Percentiles rank a stretch among this genome's conserved stretches.
Conservation (phyloP, 2,113 vertebrate species). For the Tricholaema leucomelas region DNA sequence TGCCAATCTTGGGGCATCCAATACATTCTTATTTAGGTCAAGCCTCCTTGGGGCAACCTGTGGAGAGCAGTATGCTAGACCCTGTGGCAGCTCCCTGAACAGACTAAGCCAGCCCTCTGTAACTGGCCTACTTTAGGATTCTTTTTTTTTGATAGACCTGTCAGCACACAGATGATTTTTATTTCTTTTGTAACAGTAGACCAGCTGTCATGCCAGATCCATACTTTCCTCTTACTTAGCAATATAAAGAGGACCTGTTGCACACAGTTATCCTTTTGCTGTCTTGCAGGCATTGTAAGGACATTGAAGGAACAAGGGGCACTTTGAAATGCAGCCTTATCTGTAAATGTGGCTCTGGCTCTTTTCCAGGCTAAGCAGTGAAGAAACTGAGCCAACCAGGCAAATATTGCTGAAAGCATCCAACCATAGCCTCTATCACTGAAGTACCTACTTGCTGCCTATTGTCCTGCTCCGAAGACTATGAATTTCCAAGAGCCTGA, state of each 20-base stretch:
- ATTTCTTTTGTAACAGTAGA: not conserved
- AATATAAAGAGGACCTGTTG: not conserved
- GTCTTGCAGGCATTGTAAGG: not conserved
- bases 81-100: not conserved
- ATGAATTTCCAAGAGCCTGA: not conserved
- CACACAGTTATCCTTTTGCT: not conserved
- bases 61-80: not conserved
- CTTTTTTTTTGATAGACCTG: not conserved
- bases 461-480: not conserved
- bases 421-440: not conserved
- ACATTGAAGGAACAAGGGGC: not conserved
- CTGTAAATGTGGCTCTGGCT: not conserved
- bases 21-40: not conserved
- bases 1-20: not conserved
- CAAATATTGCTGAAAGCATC: not conserved
- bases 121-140: not conserved
- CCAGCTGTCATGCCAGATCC: not conserved
- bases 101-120: not conserved
- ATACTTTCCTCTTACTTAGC: not conserved
- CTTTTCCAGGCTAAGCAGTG: not conserved
- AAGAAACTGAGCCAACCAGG: not conserved
- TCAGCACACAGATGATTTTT: not conserved
- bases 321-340: constrained; percentile 37
- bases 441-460: not conserved
- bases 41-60: not conserved